Conservation (phyloP, 2,797 vertebrate species). For the Notoglanidium macrostoma region DNA sequence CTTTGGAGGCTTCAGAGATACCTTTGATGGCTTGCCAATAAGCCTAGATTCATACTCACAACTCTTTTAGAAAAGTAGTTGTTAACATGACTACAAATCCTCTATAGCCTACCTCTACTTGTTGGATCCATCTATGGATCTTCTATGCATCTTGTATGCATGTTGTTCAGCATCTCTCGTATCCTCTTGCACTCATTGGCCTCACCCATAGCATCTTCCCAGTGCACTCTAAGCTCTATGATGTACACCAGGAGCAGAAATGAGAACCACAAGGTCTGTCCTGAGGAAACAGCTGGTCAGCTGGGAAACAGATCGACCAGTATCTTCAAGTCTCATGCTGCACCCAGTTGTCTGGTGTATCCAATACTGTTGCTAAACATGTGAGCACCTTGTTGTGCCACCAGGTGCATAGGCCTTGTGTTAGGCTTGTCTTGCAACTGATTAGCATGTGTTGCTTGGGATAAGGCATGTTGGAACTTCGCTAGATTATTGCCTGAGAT, state of each 20-base stretch:
- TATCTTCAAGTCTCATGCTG: not conserved
- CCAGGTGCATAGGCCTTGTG: not conserved
- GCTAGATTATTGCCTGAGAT: not conserved
- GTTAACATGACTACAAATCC: not conserved
- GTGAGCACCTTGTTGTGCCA: not conserved
- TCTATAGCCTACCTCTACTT: not conserved
- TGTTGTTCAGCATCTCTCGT: not conserved
- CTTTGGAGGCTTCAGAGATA: not conserved
- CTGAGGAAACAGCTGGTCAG: not conserved
- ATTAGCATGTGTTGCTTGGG: not conserved
- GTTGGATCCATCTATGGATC: not conserved
- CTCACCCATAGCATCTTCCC: not conserved
- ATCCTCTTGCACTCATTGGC: not conserved
- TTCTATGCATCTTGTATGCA: too few relatives aligned
- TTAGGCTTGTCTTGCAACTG: not conserved
- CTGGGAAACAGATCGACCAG: not conserved
- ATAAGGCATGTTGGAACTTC: not conserved
- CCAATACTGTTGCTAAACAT: not conserved
- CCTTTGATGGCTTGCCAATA: not conserved
- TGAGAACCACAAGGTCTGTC: not conserved
- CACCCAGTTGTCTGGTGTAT: not conserved
- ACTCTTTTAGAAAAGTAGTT: conserved; percentile 2
- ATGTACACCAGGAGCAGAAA: not conserved
- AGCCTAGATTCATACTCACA: not conserved
- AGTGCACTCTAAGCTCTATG: conserved; percentile 1